phyloP scores from a whole-genome alignment of 2,888 invertebrate genomes.

The Frankliniella fusca region DNA sequence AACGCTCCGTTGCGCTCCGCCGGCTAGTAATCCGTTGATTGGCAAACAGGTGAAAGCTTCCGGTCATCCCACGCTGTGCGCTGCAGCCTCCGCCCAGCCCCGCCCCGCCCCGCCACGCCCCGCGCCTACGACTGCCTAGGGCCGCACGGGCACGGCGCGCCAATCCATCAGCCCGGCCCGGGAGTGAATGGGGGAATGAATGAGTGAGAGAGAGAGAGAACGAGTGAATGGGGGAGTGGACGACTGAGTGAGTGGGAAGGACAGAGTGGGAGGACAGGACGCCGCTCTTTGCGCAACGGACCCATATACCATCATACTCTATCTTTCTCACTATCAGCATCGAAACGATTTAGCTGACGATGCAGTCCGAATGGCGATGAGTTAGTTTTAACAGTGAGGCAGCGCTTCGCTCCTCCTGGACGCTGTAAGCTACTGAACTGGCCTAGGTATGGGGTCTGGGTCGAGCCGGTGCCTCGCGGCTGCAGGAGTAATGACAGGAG shows the following conservation, averaged over 20 bases:
- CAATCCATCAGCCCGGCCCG: background rate
- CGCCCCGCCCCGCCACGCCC: background rate
- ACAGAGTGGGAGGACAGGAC: background rate
- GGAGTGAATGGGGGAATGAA: background rate
- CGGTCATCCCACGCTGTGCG: background rate
- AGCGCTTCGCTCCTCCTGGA: background rate
- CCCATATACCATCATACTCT: background rate
- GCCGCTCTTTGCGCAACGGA: background rate
- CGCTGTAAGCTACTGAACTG: too few species aligned
- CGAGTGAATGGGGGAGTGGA: background rate
- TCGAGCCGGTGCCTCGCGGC: too few species aligned
- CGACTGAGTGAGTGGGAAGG: background rate
- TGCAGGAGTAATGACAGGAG: too few species aligned
- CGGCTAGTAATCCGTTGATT: conserved; percentile 22
- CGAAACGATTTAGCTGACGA: too few species aligned
- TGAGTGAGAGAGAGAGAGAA: background rate
- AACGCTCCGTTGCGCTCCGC: background rate
- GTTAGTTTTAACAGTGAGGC: background rate
- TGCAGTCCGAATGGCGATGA: background rate
- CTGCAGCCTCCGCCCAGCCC: background rate
- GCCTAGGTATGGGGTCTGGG: too few species aligned
- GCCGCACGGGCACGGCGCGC: background rate
- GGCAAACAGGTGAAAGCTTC: conserved; percentile 24
- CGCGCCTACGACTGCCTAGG: too few species aligned
- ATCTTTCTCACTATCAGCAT: too few species aligned